Percentiles rank a stretch among this genome's conserved stretches.
Evolutionary conservation across 2,888 invertebrate genomes (phyloP).

Genomic region (Agonum fuliginosum): DNA sequence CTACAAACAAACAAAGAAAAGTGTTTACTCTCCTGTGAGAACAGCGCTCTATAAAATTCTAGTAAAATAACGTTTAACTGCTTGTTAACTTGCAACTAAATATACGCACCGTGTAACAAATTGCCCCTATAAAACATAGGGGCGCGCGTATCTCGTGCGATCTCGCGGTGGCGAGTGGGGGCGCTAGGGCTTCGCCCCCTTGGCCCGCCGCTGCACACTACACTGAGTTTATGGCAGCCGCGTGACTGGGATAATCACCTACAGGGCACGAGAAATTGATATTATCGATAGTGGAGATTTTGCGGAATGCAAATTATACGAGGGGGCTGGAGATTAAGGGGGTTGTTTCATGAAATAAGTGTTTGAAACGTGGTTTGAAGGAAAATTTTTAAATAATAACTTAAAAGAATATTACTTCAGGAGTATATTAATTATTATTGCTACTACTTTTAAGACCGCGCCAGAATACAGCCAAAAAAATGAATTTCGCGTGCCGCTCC

Average conservation of each 20-base stretch:
- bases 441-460: too few relatives aligned
- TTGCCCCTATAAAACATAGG: constrained; percentile 58
- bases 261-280: constrained; percentile 21
- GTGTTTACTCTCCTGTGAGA: constrained; percentile 31
- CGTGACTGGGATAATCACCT: constrained; percentile 43
- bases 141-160: constrained; percentile 53
- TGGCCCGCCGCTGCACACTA: background rate
- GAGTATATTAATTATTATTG: too few relatives aligned
- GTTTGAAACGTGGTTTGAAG: too few relatives aligned
- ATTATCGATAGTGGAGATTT: constrained; percentile 4
- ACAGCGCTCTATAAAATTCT: constrained; percentile 53
- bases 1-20: background rate
- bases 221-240: constrained; percentile 13
- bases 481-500: too few relatives aligned
- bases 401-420: too few relatives aligned
- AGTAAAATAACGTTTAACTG: constrained; percentile 58
- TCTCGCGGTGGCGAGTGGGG: constrained; percentile 17
- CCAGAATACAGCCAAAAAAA: too few relatives aligned
- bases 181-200: background rate
- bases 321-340: too few relatives aligned
- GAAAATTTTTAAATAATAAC: too few relatives aligned
- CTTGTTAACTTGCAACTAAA: constrained; percentile 56
- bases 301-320: too few relatives aligned
- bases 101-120: constrained; percentile 56
- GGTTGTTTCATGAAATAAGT: too few relatives aligned